Conservation (phyloP, 2,888 invertebrate genomes). For the Cloeon dipterum region DNA sequence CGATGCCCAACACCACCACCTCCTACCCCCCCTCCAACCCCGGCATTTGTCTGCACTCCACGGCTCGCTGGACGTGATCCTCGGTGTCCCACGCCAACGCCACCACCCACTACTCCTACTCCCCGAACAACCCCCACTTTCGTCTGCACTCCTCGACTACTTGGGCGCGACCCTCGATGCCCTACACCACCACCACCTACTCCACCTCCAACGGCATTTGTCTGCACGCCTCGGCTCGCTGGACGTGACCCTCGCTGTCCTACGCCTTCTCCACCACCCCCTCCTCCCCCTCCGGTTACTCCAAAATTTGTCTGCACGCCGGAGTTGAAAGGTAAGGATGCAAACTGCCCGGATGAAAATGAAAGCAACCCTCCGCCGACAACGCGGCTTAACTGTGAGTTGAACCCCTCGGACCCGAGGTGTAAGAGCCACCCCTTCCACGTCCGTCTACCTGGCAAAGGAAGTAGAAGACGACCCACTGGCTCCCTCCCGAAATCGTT, state of each 20-base stretch:
- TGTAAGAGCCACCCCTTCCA: conserved; percentile 8
- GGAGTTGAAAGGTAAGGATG: no score
- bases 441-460: conserved; percentile 4
- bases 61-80: conserved; percentile 11
- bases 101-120: conserved; percentile 6
- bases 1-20: conserved; percentile 13
- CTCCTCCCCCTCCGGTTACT: background rate
- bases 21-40: no score
- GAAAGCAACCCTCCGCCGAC: background rate
- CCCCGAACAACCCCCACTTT: conserved; percentile 9
- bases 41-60: conserved; percentile 15
- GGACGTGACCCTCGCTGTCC: conserved; percentile 10
- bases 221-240: conserved; percentile 13
- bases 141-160: background rate
- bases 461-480: background rate
- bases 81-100: conserved; percentile 11
- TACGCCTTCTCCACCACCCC: conserved; percentile 11
- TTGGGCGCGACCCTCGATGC: no score
- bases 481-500: background rate
- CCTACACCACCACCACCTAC: conserved; percentile 13
- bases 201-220: no score
- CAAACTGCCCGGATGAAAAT: no score
- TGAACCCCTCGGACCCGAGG: conserved; percentile 6
- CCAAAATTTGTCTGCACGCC: background rate
- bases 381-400: conserved; percentile 3